These are phyloP conservation scores for Oryzias dopingdopingensis DNA, from an alignment of 2,797 vertebrate genomes.

Conservation along the genomic window DNA sequence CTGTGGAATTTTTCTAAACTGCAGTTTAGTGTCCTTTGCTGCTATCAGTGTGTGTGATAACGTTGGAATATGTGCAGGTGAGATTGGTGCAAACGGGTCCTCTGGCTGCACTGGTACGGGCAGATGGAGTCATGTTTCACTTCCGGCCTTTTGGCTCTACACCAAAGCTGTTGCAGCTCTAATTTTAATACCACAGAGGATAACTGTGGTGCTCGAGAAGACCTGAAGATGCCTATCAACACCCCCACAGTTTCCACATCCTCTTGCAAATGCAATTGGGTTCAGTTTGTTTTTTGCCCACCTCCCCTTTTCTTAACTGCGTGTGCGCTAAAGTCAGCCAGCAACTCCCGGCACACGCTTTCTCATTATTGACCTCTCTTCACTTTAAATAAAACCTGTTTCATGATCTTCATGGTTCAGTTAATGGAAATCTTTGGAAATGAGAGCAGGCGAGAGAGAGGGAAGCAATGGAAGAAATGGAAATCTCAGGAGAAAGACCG, in stretches of 20 bases:
- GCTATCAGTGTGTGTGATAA: slow-evolving; percentile 13
- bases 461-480: slow-evolving; percentile 16
- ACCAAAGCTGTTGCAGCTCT: slow-evolving; percentile 37
- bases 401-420: slow-evolving; percentile 34
- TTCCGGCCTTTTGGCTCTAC: slow-evolving; percentile 31
- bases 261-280: slow-evolving; percentile 44
- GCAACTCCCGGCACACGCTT: slow-evolving; percentile 35
- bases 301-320: slow-evolving; percentile 20
- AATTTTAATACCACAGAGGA: slow-evolving; percentile 40
- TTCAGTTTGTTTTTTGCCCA: slow-evolving; percentile 22
- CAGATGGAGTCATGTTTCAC: slow-evolving; percentile 59
- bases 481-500: slow-evolving; percentile 23
- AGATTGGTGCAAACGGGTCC: slow-evolving; percentile 22
- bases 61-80: slow-evolving; percentile 20
- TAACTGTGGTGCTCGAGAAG: slow-evolving; percentile 37
- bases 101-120: slow-evolving; percentile 23
- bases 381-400: slow-evolving; percentile 53
- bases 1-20: slow-evolving; percentile 45
- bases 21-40: slow-evolving; percentile 24
- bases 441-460: slow-evolving; percentile 20
- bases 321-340: slow-evolving; percentile 34
- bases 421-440: slow-evolving; percentile 50
- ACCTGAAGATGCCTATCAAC: slow-evolving; percentile 55
- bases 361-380: slow-evolving; percentile 46
- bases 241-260: slow-evolving; percentile 39